phyloP scores from a whole-genome alignment of 2,888 invertebrate genomes.

The Eilema depressum region DNA sequence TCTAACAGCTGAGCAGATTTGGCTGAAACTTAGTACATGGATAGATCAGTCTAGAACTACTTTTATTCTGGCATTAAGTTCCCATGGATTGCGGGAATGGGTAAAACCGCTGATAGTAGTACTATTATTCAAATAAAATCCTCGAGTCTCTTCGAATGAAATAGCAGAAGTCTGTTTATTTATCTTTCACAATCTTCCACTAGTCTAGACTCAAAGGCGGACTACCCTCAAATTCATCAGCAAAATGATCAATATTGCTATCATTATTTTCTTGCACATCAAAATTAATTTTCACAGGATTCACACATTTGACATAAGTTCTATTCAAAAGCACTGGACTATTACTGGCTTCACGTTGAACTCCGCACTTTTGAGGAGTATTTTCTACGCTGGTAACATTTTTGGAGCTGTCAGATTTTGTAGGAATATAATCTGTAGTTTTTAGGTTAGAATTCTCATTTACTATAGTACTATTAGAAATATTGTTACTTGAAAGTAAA shows the following conservation, averaged over 20 bases:
- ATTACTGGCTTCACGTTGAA: conserved; percentile 29
- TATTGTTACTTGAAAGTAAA: conserved; percentile 54
- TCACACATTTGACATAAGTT: conserved; percentile 63
- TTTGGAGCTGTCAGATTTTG: conserved; percentile 36
- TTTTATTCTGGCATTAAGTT: too few relatives aligned
- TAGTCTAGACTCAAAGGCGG: conserved; percentile 80
- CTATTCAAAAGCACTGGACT: conserved; percentile 69
- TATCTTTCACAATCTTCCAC: not conserved
- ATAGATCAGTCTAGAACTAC: too few relatives aligned
- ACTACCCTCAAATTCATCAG: conserved; percentile 78
- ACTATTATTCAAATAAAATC: not conserved
- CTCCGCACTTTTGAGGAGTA: conserved; percentile 43
- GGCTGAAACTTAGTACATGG: too few relatives aligned
- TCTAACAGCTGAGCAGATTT: too few relatives aligned
- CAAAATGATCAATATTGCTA: conserved; percentile 68
- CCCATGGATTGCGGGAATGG: too few relatives aligned
- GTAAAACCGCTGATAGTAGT: not conserved
- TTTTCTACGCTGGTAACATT: conserved; percentile 58
- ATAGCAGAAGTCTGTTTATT: too few relatives aligned
- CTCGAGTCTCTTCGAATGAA: too few relatives aligned
- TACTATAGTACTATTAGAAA: conserved; percentile 10
- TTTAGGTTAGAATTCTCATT: conserved; percentile 14
- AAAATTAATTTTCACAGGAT: conserved; percentile 63
- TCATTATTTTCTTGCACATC: conserved; percentile 50
- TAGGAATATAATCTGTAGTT: not conserved